phyloP scores from a whole-genome alignment of 2,888 invertebrate species.

The Sphaerophoria rueppellii region DNA sequence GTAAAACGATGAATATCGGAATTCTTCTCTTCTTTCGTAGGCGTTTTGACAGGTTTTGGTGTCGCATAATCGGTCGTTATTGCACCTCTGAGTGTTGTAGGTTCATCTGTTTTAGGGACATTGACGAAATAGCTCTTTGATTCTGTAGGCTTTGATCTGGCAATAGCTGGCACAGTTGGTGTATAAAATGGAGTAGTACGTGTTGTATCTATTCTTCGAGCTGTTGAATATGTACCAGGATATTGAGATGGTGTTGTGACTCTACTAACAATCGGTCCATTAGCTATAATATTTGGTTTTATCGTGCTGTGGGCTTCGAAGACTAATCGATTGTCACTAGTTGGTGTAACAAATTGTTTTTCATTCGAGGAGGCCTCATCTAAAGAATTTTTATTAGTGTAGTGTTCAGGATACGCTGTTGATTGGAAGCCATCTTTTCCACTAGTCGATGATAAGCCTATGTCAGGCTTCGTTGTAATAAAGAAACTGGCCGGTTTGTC shows the following conservation, averaged over 20 bases:
- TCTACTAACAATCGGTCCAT: slow-evolving; percentile 59
- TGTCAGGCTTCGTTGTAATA: slow-evolving; percentile 50
- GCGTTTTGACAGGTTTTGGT: slow-evolving; percentile 76
- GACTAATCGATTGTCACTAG: slow-evolving; percentile 13
- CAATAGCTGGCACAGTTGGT: slow-evolving; percentile 80
- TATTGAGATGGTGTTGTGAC: slow-evolving; percentile 76
- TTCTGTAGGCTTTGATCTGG: slow-evolving; percentile 77
- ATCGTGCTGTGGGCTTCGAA: slow-evolving; percentile 29
- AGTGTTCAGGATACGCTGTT: slow-evolving; percentile 36
- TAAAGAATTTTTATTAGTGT: slow-evolving; percentile 51
- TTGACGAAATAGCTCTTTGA: slow-evolving; percentile 77
- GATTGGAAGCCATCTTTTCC: slow-evolving; percentile 41
- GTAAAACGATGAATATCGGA: slow-evolving; percentile 66
- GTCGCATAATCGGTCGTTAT: slow-evolving; percentile 74
- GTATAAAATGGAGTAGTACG: slow-evolving; percentile 81
- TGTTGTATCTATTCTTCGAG: slow-evolving; percentile 79
- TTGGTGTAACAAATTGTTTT: slow-evolving; percentile 50
- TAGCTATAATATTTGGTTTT: slow-evolving; percentile 52
- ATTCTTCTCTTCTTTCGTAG: slow-evolving; percentile 74
- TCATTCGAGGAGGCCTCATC: slow-evolving; percentile 2
- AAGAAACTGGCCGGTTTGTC: slow-evolving; percentile 32
- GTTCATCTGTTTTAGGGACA: slow-evolving; percentile 64
- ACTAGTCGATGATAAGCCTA: slow-evolving; percentile 12
- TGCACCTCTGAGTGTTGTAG: slow-evolving; percentile 32
- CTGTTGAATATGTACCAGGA: slow-evolving; percentile 79